phyloP scores from a whole-genome alignment of 2,888 invertebrate genomes.

The Eristalinus aeneus region DNA sequence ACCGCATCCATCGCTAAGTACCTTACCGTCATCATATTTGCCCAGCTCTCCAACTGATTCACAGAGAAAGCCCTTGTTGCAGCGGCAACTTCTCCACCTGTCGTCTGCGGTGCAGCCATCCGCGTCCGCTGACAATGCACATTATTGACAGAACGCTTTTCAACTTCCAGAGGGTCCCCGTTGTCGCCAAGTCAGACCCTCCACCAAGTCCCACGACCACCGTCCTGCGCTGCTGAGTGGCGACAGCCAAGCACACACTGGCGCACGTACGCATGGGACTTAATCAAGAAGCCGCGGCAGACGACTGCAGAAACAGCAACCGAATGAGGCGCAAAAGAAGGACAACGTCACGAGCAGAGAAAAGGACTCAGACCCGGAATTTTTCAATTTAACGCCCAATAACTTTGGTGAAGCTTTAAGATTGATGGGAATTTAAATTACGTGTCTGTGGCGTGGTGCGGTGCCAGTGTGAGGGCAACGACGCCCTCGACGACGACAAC shows the following conservation, averaged over 20 bases:
- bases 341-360: constrained; percentile 11
- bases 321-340: constrained; percentile 1
- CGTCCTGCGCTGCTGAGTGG: constrained; percentile 44
- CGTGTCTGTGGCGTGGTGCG: constrained; percentile 73
- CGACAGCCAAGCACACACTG: constrained; percentile 30
- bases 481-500: neutral
- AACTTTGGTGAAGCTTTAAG: constrained; percentile 74
- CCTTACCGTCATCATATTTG: constrained; percentile 26
- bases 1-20: neutral
- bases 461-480: neutral
- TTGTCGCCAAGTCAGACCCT: neutral
- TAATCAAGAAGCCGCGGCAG: neutral
- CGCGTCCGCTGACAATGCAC: constrained; percentile 44
- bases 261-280: constrained; percentile 5
- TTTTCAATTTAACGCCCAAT: constrained; percentile 75
- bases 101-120: constrained; percentile 51
- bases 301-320: neutral
- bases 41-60: constrained; percentile 46
- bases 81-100: constrained; percentile 7
- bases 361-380: constrained; percentile 71
- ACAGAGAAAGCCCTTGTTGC: constrained; percentile 21
- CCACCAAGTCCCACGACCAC: constrained; percentile 16
- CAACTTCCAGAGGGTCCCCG: constrained; percentile 37
- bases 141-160: constrained; percentile 66
- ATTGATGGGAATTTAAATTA: constrained; percentile 75